Evolutionary conservation across 2,888 invertebrate genomes (phyloP).

Genomic region (Chrysolina oricalcia): DNA sequence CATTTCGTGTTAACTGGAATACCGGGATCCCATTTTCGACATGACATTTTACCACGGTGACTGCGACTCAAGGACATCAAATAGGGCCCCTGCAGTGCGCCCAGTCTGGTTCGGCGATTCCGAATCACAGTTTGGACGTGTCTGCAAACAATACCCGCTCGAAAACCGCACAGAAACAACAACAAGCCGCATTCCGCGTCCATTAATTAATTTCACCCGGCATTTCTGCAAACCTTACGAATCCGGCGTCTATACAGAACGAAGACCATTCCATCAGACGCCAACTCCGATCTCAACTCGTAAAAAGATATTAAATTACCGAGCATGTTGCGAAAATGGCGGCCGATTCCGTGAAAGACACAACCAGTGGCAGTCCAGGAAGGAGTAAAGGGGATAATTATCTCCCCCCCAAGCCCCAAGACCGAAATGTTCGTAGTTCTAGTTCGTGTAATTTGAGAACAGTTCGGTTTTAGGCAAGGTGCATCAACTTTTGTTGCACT

Average conservation of each 20-base stretch:
- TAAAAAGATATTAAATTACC: slow-evolving; percentile 5
- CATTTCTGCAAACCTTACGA: background rate
- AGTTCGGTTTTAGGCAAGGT: no score
- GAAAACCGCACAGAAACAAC: background rate
- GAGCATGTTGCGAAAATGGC: slow-evolving; percentile 1
- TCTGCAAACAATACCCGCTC: background rate
- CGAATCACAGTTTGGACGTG: background rate
- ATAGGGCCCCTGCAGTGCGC: background rate
- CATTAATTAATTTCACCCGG: slow-evolving; percentile 9
- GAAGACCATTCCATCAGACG: background rate
- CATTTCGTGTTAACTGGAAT: no score
- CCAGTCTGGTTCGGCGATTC: background rate
- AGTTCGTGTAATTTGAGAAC: no score
- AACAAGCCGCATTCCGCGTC: background rate
- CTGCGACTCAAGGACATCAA: background rate
- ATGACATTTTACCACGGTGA: no score
- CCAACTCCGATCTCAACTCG: background rate
- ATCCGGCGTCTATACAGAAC: background rate
- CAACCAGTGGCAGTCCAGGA: no score
- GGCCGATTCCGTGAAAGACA: background rate
- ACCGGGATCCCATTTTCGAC: no score
- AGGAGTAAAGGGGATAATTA: no score
- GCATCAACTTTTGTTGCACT: no score
- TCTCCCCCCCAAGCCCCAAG: no score
- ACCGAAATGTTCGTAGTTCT: no score